Percentiles rank a stretch among this genome's conserved stretches.
These are phyloP conservation scores for Potorous gilbertii DNA, from an alignment of 2,797 vertebrate species.

Conservation along the genomic window DNA sequence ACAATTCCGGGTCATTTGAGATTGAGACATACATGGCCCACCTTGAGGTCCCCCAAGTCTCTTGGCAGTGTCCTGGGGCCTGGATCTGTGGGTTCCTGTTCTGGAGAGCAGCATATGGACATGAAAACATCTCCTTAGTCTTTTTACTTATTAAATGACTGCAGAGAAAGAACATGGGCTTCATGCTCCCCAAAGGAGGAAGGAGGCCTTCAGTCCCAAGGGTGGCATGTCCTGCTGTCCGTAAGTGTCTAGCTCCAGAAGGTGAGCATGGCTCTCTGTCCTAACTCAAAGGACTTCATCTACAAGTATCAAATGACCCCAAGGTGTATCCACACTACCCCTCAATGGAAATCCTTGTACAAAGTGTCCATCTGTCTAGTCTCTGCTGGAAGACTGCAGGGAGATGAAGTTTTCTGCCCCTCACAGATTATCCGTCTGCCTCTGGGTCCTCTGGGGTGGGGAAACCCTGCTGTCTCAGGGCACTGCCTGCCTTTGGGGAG, in stretches of 20 bases:
- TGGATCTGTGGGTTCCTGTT: background rate
- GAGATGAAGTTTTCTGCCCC: background rate
- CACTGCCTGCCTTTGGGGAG: background rate
- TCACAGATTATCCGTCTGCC: background rate
- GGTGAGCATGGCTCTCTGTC: background rate
- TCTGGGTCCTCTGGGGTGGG: background rate
- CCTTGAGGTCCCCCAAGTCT: background rate
- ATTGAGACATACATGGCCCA: background rate
- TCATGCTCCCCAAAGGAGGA: background rate
- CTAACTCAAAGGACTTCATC: background rate
- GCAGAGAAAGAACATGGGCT: background rate
- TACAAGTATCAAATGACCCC: background rate
- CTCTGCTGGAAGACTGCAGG: background rate
- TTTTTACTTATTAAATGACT: background rate
- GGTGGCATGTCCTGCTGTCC: background rate
- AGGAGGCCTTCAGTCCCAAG: background rate
- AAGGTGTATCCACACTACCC: background rate
- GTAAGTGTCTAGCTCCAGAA: background rate
- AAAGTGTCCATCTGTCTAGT: background rate
- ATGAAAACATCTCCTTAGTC: background rate
- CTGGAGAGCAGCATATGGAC: background rate
- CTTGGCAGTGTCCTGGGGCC: background rate
- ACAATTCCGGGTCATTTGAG: background rate
- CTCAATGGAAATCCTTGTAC: background rate
- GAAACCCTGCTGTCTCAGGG: background rate